Evolutionary conservation across 2,888 invertebrate species (phyloP).

Genomic region (Cheilosia scutellata): DNA sequence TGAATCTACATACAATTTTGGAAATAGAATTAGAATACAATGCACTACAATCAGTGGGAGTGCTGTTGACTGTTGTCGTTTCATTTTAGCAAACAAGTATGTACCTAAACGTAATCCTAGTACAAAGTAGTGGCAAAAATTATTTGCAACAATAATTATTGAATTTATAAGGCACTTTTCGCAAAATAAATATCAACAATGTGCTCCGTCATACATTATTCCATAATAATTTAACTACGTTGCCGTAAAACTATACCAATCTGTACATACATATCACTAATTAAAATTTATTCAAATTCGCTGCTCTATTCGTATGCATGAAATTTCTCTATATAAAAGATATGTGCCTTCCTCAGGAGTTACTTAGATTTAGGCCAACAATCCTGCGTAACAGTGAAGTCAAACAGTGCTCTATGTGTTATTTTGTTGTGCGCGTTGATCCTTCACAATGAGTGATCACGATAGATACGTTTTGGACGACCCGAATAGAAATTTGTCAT

Average conservation of each 20-base stretch:
- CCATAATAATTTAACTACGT: no score
- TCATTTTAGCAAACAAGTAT: no score
- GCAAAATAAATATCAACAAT: no score
- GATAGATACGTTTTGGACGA: slow-evolving; percentile 19
- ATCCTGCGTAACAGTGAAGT: slow-evolving; percentile 10
- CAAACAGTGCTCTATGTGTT: slow-evolving; percentile 37
- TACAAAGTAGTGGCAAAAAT: no score
- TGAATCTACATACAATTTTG: no score
- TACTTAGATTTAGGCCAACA: neutral
- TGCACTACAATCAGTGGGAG: no score
- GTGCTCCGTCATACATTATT: no score
- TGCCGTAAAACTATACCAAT: neutral
- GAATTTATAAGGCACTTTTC: no score
- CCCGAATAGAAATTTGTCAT: slow-evolving; percentile 44
- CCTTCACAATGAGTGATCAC: slow-evolving; percentile 38
- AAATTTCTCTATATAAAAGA: slow-evolving; percentile 61
- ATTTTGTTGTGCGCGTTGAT: neutral
- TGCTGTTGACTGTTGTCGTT: no score
- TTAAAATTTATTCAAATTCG: slow-evolving; percentile 61
- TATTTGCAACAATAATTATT: no score
- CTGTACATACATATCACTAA: slow-evolving; percentile 30
- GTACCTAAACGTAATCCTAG: no score
- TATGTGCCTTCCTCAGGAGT: neutral
- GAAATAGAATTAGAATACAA: no score
- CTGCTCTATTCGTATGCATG: neutral